These are phyloP conservation scores for Cerastoderma edule DNA, from an alignment of 2,888 invertebrate genomes.

Conservation along the genomic window DNA sequence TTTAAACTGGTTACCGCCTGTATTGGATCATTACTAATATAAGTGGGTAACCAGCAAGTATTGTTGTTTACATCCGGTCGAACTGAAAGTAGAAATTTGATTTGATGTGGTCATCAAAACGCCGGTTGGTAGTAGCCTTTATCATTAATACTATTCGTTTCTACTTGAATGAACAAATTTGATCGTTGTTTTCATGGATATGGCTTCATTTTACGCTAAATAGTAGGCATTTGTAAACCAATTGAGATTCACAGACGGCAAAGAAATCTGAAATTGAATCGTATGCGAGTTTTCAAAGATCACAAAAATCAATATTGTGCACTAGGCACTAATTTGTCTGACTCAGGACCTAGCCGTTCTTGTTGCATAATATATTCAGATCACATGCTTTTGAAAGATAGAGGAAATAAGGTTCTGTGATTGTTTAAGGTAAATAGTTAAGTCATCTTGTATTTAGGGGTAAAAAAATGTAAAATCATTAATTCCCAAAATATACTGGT, in stretches of 20 bases:
- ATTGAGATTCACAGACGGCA: too few relatives aligned
- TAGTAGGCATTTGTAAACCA: too few relatives aligned
- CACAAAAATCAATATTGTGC: constrained; percentile 8
- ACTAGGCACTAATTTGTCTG: neutral
- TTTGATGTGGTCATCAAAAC: neutral
- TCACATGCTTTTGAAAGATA: too few relatives aligned
- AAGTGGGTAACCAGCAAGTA: neutral
- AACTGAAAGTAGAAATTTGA: constrained; percentile 15
- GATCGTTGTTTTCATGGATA: neutral
- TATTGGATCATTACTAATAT: neutral
- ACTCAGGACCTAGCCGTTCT: constrained; percentile 16
- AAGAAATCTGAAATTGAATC: too few relatives aligned
- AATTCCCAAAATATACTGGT: too few relatives aligned
- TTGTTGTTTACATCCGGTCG: neutral
- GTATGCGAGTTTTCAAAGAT: too few relatives aligned
- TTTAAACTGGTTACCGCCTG: neutral
- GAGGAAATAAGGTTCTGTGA: neutral
- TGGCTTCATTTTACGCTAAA: too few relatives aligned
- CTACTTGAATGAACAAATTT: too few relatives aligned
- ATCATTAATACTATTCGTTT: too few relatives aligned
- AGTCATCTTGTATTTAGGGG: neutral
- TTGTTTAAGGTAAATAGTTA: neutral
- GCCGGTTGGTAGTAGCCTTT: too few relatives aligned
- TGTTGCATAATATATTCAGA: constrained; percentile 15
- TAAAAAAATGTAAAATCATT: too few relatives aligned